Percentiles rank a stretch among this genome's conserved stretches.
These are phyloP conservation scores for Metaphire vulgaris DNA, from an alignment of 1,140 invertebrate species.

Conservation along the genomic window DNA sequence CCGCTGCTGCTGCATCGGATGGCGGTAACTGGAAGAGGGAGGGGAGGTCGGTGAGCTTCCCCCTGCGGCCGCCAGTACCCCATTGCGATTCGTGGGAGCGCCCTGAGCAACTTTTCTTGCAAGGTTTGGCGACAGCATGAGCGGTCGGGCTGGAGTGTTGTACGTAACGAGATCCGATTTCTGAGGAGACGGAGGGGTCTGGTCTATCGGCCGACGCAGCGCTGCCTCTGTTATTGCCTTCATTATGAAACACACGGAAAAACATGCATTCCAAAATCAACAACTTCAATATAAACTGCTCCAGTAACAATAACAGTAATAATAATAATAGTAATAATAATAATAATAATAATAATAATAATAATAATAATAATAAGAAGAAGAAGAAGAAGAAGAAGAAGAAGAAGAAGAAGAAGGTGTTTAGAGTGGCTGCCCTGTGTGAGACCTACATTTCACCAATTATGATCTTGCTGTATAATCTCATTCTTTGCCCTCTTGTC, in stretches of 20 bases:
- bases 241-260: background rate
- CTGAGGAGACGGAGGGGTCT: background rate
- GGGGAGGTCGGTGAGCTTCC: background rate
- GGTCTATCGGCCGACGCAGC: constrained; percentile 12
- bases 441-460: too few species aligned
- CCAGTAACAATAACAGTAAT: background rate
- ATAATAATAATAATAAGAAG: too few species aligned
- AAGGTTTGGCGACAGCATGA: constrained; percentile 15
- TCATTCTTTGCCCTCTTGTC: too few species aligned
- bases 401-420: too few species aligned
- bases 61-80: too few species aligned
- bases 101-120: background rate
- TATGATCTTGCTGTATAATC: too few species aligned
- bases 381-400: background rate
- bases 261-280: background rate
- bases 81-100: background rate
- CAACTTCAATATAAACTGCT: background rate
- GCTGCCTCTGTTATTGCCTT: constrained; percentile 11
- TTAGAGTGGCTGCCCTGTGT: too few species aligned
- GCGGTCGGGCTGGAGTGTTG: constrained; percentile 16
- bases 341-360: background rate
- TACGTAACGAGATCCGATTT: background rate
- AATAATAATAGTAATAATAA: constrained; percentile 6
- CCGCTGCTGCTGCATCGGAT: too few species aligned
- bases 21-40: background rate